Percentiles rank a stretch among this genome's conserved stretches.
Evolutionary conservation across 1,140 invertebrate genomes (phyloP).

Genomic region (Macrobrachium rosenbergii): DNA sequence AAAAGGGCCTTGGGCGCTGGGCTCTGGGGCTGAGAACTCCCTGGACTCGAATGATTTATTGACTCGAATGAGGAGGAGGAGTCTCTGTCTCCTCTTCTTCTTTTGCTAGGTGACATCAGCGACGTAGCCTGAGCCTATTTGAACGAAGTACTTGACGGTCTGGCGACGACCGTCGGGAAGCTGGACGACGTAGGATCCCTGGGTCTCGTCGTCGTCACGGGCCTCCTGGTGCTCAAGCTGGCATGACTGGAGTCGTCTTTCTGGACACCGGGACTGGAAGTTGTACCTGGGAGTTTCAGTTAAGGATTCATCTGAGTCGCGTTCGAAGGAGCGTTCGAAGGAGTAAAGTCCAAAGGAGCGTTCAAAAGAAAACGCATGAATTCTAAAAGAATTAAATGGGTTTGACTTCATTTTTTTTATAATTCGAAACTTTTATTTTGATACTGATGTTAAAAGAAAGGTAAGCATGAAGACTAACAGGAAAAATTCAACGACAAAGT

Average conservation of each 20-base stretch:
- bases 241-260: background rate
- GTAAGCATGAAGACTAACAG: too few species aligned
- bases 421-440: too few species aligned
- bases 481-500: too few species aligned
- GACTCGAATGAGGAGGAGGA: background rate
- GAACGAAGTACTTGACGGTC: constrained; percentile 27
- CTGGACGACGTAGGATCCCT: constrained; percentile 39
- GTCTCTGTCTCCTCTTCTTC: constrained; percentile 35
- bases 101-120: constrained; percentile 38
- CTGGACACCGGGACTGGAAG: background rate
- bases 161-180: constrained; percentile 43
- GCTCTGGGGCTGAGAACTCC: constrained; percentile 10
- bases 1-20: too few species aligned
- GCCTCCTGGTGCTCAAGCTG: constrained; percentile 31
- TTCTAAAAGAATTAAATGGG: too few species aligned
- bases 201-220: constrained; percentile 26
- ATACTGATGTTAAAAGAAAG: too few species aligned
- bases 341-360: background rate
- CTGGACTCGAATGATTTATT: constrained; percentile 18
- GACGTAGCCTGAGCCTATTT: constrained; percentile 42
- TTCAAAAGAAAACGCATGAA: background rate
- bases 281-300: background rate
- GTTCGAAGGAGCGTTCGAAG: too few species aligned
- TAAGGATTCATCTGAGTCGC: too few species aligned
- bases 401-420: too few species aligned